Percentiles rank a stretch among this genome's conserved stretches.
Conservation (phyloP, 30 jellyfish, hydroid and myxozoan species). For the Calvadosia cruxmelitensis region DNA sequence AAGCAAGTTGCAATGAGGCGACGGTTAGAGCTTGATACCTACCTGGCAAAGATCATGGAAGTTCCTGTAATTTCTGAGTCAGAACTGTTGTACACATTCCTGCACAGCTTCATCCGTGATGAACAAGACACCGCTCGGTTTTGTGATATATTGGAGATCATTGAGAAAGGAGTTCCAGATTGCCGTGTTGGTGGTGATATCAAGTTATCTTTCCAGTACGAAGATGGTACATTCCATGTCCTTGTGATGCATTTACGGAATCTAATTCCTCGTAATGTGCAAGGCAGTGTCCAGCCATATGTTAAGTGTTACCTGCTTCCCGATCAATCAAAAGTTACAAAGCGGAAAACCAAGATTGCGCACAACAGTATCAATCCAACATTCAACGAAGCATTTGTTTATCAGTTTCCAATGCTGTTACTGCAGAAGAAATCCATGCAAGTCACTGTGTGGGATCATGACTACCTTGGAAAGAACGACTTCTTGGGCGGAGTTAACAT, state of each 20-base stretch:
- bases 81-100: conserved; percentile 58
- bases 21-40: conserved; percentile 69
- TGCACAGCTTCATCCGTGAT: conserved; percentile 81
- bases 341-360: conserved; percentile 68
- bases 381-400: conserved; percentile 61
- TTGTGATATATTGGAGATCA: conserved; percentile 46
- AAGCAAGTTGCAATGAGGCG: conserved; percentile 70
- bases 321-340: conserved; percentile 57
- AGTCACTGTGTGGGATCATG: conserved; percentile 85
- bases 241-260: conserved; percentile 68
- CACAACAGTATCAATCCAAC: conserved; percentile 76
- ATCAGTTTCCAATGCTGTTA: conserved; percentile 22
- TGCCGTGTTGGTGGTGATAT: conserved; percentile 90
- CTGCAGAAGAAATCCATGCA: conserved; percentile 48
- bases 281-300: conserved; percentile 72
- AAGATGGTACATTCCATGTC: conserved; percentile 27
- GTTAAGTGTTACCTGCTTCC: conserved; percentile 77
- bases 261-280: conserved; percentile 57
- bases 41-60: conserved; percentile 30
- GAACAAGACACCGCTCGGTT: conserved; percentile 62
- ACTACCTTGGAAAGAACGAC: conserved; percentile 45
- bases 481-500: conserved; percentile 75
- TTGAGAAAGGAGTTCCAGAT: conserved; percentile 56
- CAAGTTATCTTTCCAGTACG: conserved; percentile 38
- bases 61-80: conserved; percentile 21